Percentiles rank a stretch among this genome's conserved stretches.
Conservation (phyloP, 2,888 invertebrate genomes). For the Machimus atricapillus region DNA sequence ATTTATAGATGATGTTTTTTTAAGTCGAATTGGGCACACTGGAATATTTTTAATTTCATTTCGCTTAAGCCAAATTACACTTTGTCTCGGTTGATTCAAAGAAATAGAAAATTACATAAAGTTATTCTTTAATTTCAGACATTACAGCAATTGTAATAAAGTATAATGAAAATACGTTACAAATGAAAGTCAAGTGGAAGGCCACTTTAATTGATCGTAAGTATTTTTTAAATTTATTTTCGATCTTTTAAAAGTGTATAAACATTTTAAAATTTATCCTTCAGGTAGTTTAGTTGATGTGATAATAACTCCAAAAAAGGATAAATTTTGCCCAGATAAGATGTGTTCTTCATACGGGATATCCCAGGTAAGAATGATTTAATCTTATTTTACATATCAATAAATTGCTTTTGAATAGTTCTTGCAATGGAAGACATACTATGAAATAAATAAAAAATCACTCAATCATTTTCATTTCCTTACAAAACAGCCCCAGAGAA, state of each 20-base stretch:
- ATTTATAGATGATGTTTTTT: neutral
- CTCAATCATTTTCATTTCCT: neutral
- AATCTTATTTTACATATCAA: neutral
- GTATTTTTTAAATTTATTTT: too few relatives aligned
- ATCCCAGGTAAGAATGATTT: neutral
- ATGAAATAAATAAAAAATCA: neutral
- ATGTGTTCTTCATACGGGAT: neutral
- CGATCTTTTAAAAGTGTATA: too few relatives aligned
- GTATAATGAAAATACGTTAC: neutral
- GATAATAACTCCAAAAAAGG: neutral
- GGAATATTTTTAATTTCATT: neutral
- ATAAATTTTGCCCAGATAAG: neutral
- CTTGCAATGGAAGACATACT: neutral
- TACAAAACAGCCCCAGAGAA: neutral
- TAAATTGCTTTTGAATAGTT: neutral
- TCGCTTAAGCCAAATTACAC: neutral
- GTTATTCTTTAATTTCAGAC: neutral
- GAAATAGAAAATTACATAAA: neutral
- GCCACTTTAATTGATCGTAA: neutral
- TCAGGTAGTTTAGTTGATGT: neutral
- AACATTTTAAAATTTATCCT: neutral
- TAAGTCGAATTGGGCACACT: too few relatives aligned
- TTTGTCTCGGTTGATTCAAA: neutral
- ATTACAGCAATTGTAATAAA: neutral
- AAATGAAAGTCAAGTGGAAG: neutral